A percentile compares a stretch with the other conserved stretches of the same genome.
Evolutionary conservation across 2,113 vertebrate genomes (phyloP).

Genomic region (Chaetodon auriga): DNA sequence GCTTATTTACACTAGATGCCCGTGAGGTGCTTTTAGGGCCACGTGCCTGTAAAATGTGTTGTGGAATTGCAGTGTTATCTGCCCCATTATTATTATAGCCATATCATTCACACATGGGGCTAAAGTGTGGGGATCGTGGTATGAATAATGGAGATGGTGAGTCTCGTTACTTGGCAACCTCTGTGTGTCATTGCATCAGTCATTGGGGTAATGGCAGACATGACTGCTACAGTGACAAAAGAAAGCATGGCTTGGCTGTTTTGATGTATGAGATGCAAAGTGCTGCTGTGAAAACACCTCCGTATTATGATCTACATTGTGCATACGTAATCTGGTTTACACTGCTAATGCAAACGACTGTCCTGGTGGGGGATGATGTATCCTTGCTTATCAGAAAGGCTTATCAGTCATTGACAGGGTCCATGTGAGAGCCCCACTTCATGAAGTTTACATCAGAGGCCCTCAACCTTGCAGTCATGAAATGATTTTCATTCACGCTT

Average conservation of each 20-base stretch:
- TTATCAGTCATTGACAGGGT: constrained; percentile 18
- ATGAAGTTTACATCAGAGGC: constrained; percentile 21
- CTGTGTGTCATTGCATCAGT: constrained; percentile 50
- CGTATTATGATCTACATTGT: constrained; percentile 29
- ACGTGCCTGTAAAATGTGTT: constrained; percentile 52
- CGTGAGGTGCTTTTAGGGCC: constrained; percentile 23
- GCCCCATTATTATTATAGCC: constrained; percentile 47
- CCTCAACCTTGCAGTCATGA: not conserved
- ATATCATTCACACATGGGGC: constrained; percentile 47
- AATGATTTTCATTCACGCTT: not conserved
- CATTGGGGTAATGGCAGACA: constrained; percentile 46
- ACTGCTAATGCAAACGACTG: constrained; percentile 35
- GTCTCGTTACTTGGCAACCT: constrained; percentile 49
- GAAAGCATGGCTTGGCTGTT: constrained; percentile 11
- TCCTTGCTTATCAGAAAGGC: constrained; percentile 11
- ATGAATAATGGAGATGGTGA: constrained; percentile 13
- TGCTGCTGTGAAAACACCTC: constrained; percentile 37
- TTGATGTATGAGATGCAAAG: constrained; percentile 57
- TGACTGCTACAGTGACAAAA: constrained; percentile 8
- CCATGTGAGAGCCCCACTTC: not conserved
- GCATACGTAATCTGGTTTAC: constrained; percentile 47
- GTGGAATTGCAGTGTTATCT: constrained; percentile 48
- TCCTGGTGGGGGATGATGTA: constrained; percentile 28
- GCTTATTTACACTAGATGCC: constrained; percentile 43
- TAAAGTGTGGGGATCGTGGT: constrained; percentile 8